A percentile compares a stretch with the other conserved stretches of the same genome.
Conservation (phyloP, 1,140 invertebrate species). For the Drosophila lowei region DNA sequence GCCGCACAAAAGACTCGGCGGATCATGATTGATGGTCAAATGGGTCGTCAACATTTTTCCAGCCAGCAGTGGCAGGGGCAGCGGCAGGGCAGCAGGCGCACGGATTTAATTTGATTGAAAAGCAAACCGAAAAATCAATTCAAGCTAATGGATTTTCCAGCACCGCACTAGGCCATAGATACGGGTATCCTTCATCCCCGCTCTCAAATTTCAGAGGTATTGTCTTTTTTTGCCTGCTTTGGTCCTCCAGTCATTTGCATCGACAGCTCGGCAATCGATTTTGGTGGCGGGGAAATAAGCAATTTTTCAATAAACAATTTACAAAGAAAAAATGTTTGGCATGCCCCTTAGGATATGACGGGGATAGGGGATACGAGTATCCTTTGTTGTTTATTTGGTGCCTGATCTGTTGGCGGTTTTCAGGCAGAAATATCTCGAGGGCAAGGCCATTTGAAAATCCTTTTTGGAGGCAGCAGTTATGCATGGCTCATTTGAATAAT, state of each 20-base stretch:
- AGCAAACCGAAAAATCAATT: conserved; percentile 62
- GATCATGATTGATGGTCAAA: conserved; percentile 64
- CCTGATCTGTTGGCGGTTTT: conserved; percentile 24
- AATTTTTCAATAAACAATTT: conserved; percentile 46
- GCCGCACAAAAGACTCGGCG: conserved; percentile 38
- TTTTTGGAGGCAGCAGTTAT: not conserved
- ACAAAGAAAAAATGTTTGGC: conserved; percentile 43
- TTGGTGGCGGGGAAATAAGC: conserved; percentile 12
- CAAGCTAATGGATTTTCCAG: conserved; percentile 58
- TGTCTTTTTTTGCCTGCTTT: conserved; percentile 20
- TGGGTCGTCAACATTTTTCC: conserved; percentile 39
- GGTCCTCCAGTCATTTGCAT: conserved; percentile 36
- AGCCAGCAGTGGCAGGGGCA: conserved; percentile 12
- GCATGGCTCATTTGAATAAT: conserved; percentile 3
- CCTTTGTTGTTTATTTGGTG: conserved; percentile 39
- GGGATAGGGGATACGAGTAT: conserved; percentile 2
- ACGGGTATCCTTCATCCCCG: not conserved
- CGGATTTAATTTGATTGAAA: conserved; percentile 71
- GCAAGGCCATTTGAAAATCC: too few relatives aligned
- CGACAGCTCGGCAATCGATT: conserved; percentile 35
- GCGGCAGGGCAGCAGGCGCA: conserved; percentile 24
- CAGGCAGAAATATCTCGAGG: too few relatives aligned
- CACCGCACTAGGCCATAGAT: conserved; percentile 42
- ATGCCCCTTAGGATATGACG: conserved; percentile 32
- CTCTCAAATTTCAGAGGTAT: conserved; percentile 40